phyloP scores from a whole-genome alignment of 2,888 invertebrate genomes.

The Dichetophora obliterata region DNA sequence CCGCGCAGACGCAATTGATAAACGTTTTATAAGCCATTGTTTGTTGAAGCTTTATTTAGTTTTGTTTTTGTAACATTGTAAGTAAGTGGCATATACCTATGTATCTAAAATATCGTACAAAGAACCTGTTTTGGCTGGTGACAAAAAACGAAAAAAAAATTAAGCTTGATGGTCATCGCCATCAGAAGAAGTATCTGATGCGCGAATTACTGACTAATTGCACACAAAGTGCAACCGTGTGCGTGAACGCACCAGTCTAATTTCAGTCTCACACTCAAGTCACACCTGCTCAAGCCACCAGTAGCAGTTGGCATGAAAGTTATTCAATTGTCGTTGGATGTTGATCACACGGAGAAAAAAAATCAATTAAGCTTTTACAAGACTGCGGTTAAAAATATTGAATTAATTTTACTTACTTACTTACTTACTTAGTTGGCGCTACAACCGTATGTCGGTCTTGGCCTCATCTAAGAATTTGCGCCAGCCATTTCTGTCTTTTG shows the following conservation, averaged over 20 bases:
- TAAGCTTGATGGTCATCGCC: conserved; percentile 1
- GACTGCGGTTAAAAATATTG: too few species aligned
- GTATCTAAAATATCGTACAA: conserved; percentile 22
- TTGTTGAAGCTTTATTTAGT: conserved; percentile 41
- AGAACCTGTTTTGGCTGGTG: not conserved
- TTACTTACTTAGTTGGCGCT: too few species aligned
- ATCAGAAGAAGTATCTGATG: conserved; percentile 3
- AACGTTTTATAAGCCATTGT: conserved; percentile 36
- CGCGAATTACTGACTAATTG: conserved; percentile 29
- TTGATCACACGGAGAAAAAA: too few species aligned
- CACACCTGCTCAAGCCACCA: too few species aligned
- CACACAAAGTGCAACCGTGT: conserved; percentile 3
- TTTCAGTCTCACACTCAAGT: too few species aligned
- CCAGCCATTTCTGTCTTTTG: too few species aligned
- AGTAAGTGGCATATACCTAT: not conserved
- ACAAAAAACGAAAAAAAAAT: not conserved
- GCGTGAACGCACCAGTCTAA: not conserved
- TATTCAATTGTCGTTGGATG: too few species aligned
- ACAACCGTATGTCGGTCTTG: too few species aligned
- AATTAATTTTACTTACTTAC: too few species aligned
- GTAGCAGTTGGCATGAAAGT: too few species aligned
- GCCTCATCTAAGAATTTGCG: too few species aligned
- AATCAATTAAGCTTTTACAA: too few species aligned
- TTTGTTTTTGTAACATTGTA: conserved; percentile 9
- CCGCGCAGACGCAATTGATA: conserved; percentile 24